Evolutionary conservation across 2,888 invertebrate species (phyloP), one percentile per base, ranked within the genome.

Genomic region (Willowsia nigromaculata): DNA sequence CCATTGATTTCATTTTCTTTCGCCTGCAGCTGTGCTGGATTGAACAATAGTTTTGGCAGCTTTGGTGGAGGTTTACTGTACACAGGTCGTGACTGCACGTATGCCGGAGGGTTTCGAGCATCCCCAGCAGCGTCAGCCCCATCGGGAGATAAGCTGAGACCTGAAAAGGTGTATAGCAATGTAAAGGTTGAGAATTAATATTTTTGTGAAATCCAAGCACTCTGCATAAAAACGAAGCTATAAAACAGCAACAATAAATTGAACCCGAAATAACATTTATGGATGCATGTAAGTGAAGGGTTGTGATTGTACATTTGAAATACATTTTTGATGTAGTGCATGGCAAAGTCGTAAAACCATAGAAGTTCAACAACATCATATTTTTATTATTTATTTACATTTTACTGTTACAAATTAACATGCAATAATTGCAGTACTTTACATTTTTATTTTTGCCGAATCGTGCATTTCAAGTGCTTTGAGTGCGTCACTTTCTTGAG

Each of bases 21-120:
- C 25, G 85, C 40, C 15, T 82, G 76, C 37, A 84, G 68, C 30
- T 85, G 90, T n/a, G 47, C 56, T 6, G 90, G 88, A 47, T 92
- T 91, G 15, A 92, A 89, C 1, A 91, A 84, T 9, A 91, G 59
- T 53, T 92, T 92, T 33, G 92, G 92, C 22, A 89, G 37, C 84
- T 91, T 92, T 5, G 91, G 91, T 4, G 91, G 88, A 0, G 93
- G 93, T 90, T 93, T 93, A 68, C 93, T 93, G 88, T 93, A 93
- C n/a, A 93, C 93, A 0, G 93, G 93, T 4, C 93, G 92, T 18
- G 92, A 92, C 74, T 92, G 92, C n/a, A 92, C 91, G 80, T 91
- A 92, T 0, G 90, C 88, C 1, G 92, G 92, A 33, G 85, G 90
- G 13, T 90, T 89, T 30, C 91, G 85, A 0, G 91, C 91, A 84